A percentile compares a stretch with the other conserved stretches of the same genome.
Conservation (phyloP, 2,888 invertebrate species). For the Mythimna loreyi region DNA sequence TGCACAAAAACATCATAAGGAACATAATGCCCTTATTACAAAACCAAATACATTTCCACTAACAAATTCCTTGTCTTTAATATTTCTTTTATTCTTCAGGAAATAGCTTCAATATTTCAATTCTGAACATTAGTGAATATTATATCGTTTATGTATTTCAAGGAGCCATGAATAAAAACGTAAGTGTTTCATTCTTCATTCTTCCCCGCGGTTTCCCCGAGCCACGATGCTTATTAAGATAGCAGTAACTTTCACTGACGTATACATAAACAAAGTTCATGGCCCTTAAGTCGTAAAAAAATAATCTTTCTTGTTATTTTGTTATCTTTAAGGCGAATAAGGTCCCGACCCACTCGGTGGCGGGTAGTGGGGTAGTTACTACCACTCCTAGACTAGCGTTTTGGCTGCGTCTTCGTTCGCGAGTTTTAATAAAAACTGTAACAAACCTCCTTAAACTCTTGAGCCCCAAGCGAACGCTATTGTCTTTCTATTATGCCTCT, state of each 20-base stretch:
- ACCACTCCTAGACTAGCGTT: slow-evolving; percentile 1
- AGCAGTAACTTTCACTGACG: slow-evolving; percentile 26
- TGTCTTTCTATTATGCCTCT: no score
- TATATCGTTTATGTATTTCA: slow-evolving; percentile 28
- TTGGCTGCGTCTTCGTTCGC: no score
- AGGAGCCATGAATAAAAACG: slow-evolving; percentile 22
- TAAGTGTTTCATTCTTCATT: slow-evolving; percentile 14
- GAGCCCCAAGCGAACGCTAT: no score
- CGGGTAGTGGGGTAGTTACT: slow-evolving; percentile 1
- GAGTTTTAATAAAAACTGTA: no score
- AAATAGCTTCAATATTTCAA: slow-evolving; percentile 42
- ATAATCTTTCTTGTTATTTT: slow-evolving; percentile 29
- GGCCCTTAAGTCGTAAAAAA: slow-evolving; percentile 40
- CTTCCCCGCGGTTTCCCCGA: slow-evolving; percentile 9
- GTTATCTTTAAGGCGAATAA: slow-evolving; percentile 28
- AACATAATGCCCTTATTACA: slow-evolving; percentile 12
- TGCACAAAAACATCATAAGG: background rate
- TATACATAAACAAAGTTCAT: slow-evolving; percentile 30
- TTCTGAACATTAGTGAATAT: slow-evolving; percentile 32
- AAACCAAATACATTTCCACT: slow-evolving; percentile 30
- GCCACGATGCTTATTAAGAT: slow-evolving; percentile 34
- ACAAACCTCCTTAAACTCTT: no score
- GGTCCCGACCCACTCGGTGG: slow-evolving; percentile 12
- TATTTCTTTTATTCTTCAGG: slow-evolving; percentile 23
- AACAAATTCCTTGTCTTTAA: slow-evolving; percentile 31